These are phyloP conservation scores for Hofmannophila pseudospretella DNA, from an alignment of 2,888 invertebrate genomes.

Conservation along the genomic window DNA sequence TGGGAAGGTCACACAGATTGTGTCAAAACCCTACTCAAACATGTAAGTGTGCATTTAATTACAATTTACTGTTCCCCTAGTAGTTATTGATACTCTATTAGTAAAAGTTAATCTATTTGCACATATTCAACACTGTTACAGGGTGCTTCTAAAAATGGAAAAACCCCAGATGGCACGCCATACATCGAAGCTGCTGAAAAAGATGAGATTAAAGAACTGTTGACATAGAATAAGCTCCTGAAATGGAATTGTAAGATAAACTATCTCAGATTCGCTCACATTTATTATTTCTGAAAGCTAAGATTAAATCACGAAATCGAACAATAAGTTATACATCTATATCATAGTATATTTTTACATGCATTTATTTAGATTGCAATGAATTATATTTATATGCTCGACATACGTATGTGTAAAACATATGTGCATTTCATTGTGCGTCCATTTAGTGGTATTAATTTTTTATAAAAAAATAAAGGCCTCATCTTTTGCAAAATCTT, in stretches of 20 bases:
- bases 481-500: conserved; percentile 21
- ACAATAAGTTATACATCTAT: conserved; percentile 38
- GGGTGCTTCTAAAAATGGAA: conserved; percentile 90
- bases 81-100: no score
- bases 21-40: conserved; percentile 90
- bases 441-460: conserved; percentile 55
- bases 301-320: conserved; percentile 45
- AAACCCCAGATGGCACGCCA: conserved; percentile 91
- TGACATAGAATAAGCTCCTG: conserved; percentile 46
- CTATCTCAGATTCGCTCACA: conserved; percentile 36
- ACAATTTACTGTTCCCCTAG: no score
- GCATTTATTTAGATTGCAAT: conserved; percentile 72
- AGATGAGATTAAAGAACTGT: conserved; percentile 90
- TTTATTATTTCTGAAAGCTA: conserved; percentile 49
- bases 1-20: conserved; percentile 97
- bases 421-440: conserved; percentile 59
- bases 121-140: no score
- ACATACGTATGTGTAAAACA: conserved; percentile 44
- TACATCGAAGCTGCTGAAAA: conserved; percentile 95
- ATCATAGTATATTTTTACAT: conserved; percentile 63
- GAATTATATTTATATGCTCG: conserved; percentile 72
- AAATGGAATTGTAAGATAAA: not conserved
- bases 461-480: conserved; percentile 41
- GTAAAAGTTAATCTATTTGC: no score
- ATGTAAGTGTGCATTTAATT: conserved; percentile 84